Base-by-base conservation (phyloP, 2,113 vertebrate genomes). In the Stigmatopora argus region DNA sequence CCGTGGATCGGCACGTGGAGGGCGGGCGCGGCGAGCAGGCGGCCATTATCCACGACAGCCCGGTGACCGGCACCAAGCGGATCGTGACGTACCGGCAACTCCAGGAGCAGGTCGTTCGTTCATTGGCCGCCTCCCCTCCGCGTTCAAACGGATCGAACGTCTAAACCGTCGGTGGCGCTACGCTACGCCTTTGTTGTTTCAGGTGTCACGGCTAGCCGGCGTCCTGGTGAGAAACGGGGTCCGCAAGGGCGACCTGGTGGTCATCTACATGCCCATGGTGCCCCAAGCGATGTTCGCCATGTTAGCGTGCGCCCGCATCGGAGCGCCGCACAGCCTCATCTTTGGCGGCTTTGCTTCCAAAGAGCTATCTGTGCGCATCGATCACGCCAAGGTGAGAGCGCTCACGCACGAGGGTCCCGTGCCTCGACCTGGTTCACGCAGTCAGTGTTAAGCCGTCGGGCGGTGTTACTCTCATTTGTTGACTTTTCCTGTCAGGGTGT, bases 221-320 rank as follows among this genome's bases (percentile, higher is more conserved):
- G 93, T 98, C 46, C 76, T 99, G 68, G 90, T 90, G 73, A 95
- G 89, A 66, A 81, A 94, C 12, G 95, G 94, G 2, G 90, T 99
- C 44, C 84, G 76, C 71, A 95, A 90, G 69, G 94, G 95, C 18
- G 95, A 99, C 70, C 87, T 94, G 46, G 95, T 99, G 44, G 93
- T 98, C 61, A 97, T 99, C 86, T 99, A 99, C 83, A 99, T 99
- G 96, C 95, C 97, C 55, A 97, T 98, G 97, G 93, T 99, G 65
- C 97, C 96, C 0, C 92, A 99, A 86, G 95, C 96, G 3, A 92
- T 98, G 83, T 93, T 93, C 62, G 87, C 93, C 68, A 99, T 99
- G 97, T 76, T 99, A 82, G 95, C 97, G 1, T 99, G 96, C 67
- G 94, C 96, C 0, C 91, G 96, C 73, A 91, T 98, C 63, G 97